Base-by-base conservation (phyloP, 2,113 vertebrate genomes). In the Brachypodius melanocephalos region DNA sequence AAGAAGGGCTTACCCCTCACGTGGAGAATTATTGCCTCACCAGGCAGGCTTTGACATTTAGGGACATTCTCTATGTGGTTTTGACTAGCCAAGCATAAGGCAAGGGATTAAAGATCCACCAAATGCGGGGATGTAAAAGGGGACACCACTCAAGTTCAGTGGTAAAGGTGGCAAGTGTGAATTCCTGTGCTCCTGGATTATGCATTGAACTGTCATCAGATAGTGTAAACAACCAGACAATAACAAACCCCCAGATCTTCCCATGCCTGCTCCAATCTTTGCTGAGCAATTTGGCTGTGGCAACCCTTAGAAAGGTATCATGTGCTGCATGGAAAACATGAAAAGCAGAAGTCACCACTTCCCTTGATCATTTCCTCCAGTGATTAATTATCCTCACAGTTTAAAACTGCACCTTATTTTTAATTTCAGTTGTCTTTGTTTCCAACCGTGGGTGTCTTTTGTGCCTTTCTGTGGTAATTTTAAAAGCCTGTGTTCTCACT, bases 381-480 rank as follows among this genome's bases (percentile, higher is more conserved):
- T 78, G 55, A 69, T 76, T 90, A 79, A 73, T 88, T 83, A 54
- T 52, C 34, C 46, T 71, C 32, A 28, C 22, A 42, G 38, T 85
- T 75, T 82, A 89, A 88, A 93, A 65, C 20, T 67, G 40, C 42
- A 45, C 22, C 25, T 66, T 71, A n/a, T 67, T 88, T 94, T 79
- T 91, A 40, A 66, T 88, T 85, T 73, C 85, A 79, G 5, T n/a
- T 42, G 17, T 63, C 85, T 89, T 89, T 82, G 36, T 76, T 89
- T 77, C 62, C 49, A 78, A 8, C 45, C 71, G 25, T 0, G 0
- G 21, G 15, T 88, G n/a, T 17, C 54, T 79, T 76, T 51, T 88
- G 24, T 61, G 54, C 34, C 17, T 91, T 93, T 51, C 61, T 74
- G 52, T 20, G 40, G 57, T 67, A 49, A 73, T 69, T 72, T 79